These are phyloP conservation scores for Syngnathoides biaculeatus DNA, from an alignment of 2,113 vertebrate genomes.

Conservation along the genomic window DNA sequence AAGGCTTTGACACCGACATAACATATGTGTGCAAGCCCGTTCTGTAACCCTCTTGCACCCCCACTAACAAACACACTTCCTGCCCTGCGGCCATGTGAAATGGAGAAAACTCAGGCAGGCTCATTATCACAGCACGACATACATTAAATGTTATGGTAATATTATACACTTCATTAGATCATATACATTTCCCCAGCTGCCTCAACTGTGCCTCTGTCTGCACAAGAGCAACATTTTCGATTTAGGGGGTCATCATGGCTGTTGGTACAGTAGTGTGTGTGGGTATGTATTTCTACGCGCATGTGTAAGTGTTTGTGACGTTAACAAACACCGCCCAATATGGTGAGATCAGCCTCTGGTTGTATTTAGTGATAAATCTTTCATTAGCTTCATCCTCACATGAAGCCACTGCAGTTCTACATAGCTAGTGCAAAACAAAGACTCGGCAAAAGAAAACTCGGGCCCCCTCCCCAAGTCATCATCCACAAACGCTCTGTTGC, in stretches of 20 bases:
- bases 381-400: conserved; percentile 80
- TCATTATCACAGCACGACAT: conserved; percentile 75
- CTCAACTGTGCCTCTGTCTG: conserved; percentile 65
- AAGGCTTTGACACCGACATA: conserved; percentile 49
- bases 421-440: conserved; percentile 73
- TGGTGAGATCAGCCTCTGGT: conserved; percentile 76
- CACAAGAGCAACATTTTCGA: conserved; percentile 70
- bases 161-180: conserved; percentile 79
- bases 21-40: conserved; percentile 42
- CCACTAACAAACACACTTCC: conserved; percentile 36
- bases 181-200: conserved; percentile 70
- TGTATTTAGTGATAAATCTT: conserved; percentile 84
- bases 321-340: conserved; percentile 71
- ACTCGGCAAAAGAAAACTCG: conserved; percentile 58
- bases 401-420: conserved; percentile 75
- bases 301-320: conserved; percentile 56
- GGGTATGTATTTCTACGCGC: conserved; percentile 50
- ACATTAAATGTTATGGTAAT: conserved; percentile 76
- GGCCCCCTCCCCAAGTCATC: conserved; percentile 53
- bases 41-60: conserved; percentile 59
- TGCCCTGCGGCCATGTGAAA: conserved; percentile 70
- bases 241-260: conserved; percentile 62
- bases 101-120: conserved; percentile 62
- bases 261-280: conserved; percentile 58
- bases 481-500: conserved; percentile 48